phyloP scores from a whole-genome alignment of 2,113 vertebrate species.

The Oncorhynchus keta region DNA sequence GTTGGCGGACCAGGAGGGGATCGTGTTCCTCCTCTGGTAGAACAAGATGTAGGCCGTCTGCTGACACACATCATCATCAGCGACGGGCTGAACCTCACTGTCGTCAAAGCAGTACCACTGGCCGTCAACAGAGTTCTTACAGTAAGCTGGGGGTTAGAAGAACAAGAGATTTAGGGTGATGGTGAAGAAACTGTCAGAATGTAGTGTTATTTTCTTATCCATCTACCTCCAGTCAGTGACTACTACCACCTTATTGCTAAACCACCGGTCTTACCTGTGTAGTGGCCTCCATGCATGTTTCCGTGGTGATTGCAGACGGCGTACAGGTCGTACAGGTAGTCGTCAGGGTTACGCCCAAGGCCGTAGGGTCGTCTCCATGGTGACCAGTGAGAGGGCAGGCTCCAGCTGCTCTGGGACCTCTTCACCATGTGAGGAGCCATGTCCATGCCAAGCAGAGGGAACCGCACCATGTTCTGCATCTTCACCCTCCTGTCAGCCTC shows the following conservation, averaged over 20 bases:
- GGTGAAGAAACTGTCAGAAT: no score
- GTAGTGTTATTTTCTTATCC: no score
- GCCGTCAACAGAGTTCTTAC: constrained; percentile 96
- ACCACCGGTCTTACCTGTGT: constrained; percentile 78
- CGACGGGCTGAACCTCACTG: constrained; percentile 88
- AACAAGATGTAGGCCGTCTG: constrained; percentile 95
- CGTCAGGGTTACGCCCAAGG: constrained; percentile 91
- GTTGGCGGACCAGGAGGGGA: constrained; percentile 97
- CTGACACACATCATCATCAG: constrained; percentile 92
- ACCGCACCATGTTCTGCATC: constrained; percentile 94
- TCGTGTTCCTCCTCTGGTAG: constrained; percentile 92
- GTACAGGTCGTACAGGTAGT: constrained; percentile 95
- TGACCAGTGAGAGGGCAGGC: constrained; percentile 95
- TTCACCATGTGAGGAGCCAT: constrained; percentile 98
- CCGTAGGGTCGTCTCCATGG: constrained; percentile 95
- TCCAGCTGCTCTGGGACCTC: constrained; percentile 98
- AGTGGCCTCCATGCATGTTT: constrained; percentile 97
- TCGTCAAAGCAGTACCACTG: constrained; percentile 99
- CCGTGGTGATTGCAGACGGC: constrained; percentile 98
- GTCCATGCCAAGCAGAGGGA: constrained; percentile 91
- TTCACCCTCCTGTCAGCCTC: constrained; percentile 92
- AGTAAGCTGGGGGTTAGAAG: constrained; percentile 72
- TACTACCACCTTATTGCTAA: not conserved
- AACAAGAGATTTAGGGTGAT: not conserved
- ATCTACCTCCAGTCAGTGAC: not conserved